A percentile compares a stretch with the other conserved stretches of the same genome.
phyloP scores from a whole-genome alignment of 2,797 vertebrate species.

The Hyperoplus immaculatus region DNA sequence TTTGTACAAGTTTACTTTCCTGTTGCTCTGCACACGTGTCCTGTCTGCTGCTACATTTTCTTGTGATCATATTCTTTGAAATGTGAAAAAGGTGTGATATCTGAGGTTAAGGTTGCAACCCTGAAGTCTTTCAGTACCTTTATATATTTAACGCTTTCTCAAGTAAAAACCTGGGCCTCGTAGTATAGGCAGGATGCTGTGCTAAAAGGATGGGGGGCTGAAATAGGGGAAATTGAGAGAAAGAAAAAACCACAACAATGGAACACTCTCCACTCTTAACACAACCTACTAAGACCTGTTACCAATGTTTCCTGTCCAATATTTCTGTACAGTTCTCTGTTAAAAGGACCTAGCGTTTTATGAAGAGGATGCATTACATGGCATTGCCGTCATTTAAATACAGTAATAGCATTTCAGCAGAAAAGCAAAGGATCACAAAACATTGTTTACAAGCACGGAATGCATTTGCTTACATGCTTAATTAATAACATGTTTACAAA shows the following conservation, averaged over 20 bases:
- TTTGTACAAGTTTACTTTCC: slow-evolving; percentile 46
- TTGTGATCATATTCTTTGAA: slow-evolving; percentile 12
- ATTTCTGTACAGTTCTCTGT: slow-evolving; percentile 28
- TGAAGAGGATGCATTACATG: not conserved
- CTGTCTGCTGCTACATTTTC: not conserved
- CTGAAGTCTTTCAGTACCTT: slow-evolving; percentile 21
- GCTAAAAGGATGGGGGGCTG: slow-evolving; percentile 38
- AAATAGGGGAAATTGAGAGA: slow-evolving; percentile 61
- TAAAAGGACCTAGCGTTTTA: slow-evolving; percentile 4
- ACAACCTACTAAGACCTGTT: slow-evolving; percentile 30
- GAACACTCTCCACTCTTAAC: slow-evolving; percentile 52
- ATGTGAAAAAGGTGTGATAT: slow-evolving; percentile 69
- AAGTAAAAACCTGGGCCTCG: slow-evolving; percentile 36
- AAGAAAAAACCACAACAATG: slow-evolving; percentile 74
- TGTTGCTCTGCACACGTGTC: slow-evolving; percentile 17
- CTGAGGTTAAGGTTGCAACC: slow-evolving; percentile 58
- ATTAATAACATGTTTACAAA: not conserved
- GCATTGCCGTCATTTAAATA: not conserved
- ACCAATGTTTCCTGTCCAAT: slow-evolving; percentile 63
- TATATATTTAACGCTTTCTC: slow-evolving; percentile 18
- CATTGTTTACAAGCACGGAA: not conserved
- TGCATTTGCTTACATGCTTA: not conserved
- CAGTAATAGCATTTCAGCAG: not conserved
- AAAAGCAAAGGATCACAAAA: not conserved
- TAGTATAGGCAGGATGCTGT: slow-evolving; percentile 73